A percentile compares a stretch with the other conserved stretches of the same genome.
Evolutionary conservation across 2,888 invertebrate genomes (phyloP).

Genomic region (Tethea ocularis): DNA sequence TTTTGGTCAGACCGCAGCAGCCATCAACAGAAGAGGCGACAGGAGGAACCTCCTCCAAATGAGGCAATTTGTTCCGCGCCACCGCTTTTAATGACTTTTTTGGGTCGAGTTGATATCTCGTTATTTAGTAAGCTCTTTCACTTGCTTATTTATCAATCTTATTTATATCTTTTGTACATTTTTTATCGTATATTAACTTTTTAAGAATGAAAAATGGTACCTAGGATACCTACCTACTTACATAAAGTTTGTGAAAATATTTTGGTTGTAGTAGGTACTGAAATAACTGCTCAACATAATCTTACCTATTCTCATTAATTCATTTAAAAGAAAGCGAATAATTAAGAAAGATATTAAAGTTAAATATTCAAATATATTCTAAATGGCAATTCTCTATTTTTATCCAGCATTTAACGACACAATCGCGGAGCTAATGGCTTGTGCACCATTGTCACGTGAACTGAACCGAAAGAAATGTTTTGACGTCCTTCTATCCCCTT

Average conservation of each 20-base stretch:
- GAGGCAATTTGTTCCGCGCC: conserved; percentile 55
- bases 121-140: conserved; percentile 38
- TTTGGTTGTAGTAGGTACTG: no score
- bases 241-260: background rate
- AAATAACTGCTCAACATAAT: background rate
- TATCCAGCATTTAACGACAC: conserved; percentile 53
- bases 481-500: conserved; percentile 63
- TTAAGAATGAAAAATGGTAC: background rate
- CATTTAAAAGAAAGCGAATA: conserved; percentile 12
- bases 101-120: conserved; percentile 41
- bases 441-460: conserved; percentile 61
- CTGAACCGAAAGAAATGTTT: conserved; percentile 62
- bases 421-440: conserved; percentile 65
- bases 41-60: conserved; percentile 34
- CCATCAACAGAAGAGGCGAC: conserved; percentile 18
- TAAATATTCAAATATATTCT: conserved; percentile 63
- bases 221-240: no score
- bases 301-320: background rate
- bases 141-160: conserved; percentile 39
- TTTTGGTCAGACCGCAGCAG: conserved; percentile 35
- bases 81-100: conserved; percentile 53
- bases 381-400: conserved; percentile 51
- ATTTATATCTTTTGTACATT: conserved; percentile 32
- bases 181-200: conserved; percentile 19
- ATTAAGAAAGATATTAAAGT: conserved; percentile 26